Evolutionary conservation across 2,888 invertebrate species (phyloP).

Genomic region (Apotomis betuletana): DNA sequence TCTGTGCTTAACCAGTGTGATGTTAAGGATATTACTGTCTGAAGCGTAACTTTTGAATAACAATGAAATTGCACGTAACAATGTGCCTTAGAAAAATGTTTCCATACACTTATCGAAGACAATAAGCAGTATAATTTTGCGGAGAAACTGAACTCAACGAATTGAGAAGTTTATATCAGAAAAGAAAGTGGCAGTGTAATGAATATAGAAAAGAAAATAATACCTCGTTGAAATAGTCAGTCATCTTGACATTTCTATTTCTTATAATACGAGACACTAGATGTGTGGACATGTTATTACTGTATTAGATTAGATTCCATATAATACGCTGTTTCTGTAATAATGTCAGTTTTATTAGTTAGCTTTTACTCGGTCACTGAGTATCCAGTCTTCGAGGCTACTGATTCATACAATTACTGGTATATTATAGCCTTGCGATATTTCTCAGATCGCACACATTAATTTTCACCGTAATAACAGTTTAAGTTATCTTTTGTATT

Average conservation of each 20-base stretch:
- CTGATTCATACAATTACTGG: conserved; percentile 32
- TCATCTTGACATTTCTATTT: conserved; percentile 39
- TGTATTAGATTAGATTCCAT: conserved; percentile 31
- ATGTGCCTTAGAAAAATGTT: conserved; percentile 38
- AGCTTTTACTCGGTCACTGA: conserved; percentile 34
- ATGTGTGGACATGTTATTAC: conserved; percentile 32
- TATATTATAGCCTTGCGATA: conserved; percentile 17
- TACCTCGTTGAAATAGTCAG: conserved; percentile 29
- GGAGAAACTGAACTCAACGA: conserved; percentile 39
- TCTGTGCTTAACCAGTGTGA: conserved; percentile 21
- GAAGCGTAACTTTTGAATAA: conserved; percentile 40
- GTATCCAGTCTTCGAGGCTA: conserved; percentile 26
- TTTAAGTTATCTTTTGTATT: conserved; percentile 5
- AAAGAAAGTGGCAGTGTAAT: conserved; percentile 39
- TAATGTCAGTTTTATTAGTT: conserved; percentile 30
- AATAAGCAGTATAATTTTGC: conserved; percentile 39
- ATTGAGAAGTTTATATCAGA: conserved; percentile 41
- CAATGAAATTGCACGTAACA: conserved; percentile 41
- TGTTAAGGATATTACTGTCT: conserved; percentile 29
- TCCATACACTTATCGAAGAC: conserved; percentile 40
- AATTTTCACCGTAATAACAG: conserved; percentile 22
- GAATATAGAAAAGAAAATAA: conserved; percentile 40
- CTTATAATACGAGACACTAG: conserved; percentile 9
- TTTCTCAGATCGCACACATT: conserved; percentile 27
- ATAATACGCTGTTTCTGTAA: conserved; percentile 17